phyloP scores from a whole-genome alignment of 2,797 vertebrate genomes.

The Karalla daura region DNA sequence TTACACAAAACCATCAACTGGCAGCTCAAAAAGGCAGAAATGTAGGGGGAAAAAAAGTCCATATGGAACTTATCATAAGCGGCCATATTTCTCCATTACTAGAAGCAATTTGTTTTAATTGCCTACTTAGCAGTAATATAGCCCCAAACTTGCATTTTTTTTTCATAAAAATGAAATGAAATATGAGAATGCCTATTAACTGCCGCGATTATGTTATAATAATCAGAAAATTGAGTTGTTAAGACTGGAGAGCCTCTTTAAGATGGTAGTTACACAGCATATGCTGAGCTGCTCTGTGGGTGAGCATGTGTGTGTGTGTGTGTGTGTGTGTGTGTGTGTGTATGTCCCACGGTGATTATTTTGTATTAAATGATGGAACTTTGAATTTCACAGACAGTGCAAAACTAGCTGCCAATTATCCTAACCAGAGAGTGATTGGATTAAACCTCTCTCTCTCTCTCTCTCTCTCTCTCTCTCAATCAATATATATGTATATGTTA shows the following conservation, averaged over 20 bases:
- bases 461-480: no score
- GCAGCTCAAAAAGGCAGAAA: constrained; percentile 50
- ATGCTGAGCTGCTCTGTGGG: neutral
- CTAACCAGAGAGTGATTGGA: neutral
- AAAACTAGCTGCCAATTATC: neutral
- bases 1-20: constrained; percentile 46
- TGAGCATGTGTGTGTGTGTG: neutral
- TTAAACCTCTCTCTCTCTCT: no score
- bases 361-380: neutral
- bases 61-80: constrained; percentile 75
- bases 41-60: constrained; percentile 55
- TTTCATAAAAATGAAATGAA: constrained; percentile 64
- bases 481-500: no score
- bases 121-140: constrained; percentile 76
- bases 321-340: neutral
- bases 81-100: constrained; percentile 65
- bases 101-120: constrained; percentile 80
- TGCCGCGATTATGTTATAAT: constrained; percentile 64
- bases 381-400: neutral
- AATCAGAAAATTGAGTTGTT: constrained; percentile 73
- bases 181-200: constrained; percentile 74
- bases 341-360: no score
- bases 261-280: constrained; percentile 43
- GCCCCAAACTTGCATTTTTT: constrained; percentile 63
- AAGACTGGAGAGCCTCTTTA: constrained; percentile 49